A percentile compares a stretch with the other conserved stretches of the same genome.
Conservation (phyloP, 1,140 invertebrate species). For the Brachionus calyciflorus region DNA sequence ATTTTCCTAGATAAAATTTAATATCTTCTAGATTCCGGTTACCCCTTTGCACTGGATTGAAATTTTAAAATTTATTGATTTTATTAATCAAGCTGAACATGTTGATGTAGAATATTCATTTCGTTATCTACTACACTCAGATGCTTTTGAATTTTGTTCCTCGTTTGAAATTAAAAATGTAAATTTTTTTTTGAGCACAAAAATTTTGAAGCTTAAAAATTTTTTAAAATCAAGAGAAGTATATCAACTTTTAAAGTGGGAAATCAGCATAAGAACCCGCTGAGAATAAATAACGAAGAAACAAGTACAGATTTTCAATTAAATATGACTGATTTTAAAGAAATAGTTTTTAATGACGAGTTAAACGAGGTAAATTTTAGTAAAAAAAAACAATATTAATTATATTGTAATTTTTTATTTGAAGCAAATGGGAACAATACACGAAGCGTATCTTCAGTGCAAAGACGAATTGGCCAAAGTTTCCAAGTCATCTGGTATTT, state of each 20-base stretch:
- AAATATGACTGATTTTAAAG: slow-evolving; percentile 24
- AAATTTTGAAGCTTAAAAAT: background rate
- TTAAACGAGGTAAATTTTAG: slow-evolving; percentile 8
- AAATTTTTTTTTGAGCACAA: background rate
- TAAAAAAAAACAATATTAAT: background rate
- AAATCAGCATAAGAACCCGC: background rate
- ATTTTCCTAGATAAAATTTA: too few species aligned
- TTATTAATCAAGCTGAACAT: slow-evolving; percentile 32
- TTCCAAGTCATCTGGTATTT: background rate
- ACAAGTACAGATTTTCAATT: background rate
- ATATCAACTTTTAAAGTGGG: slow-evolving; percentile 14
- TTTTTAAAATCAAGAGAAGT: background rate
- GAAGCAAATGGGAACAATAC: slow-evolving; percentile 45
- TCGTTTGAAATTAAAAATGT: slow-evolving; percentile 40
- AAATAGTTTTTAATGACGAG: slow-evolving; percentile 38
- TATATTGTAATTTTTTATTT: background rate
- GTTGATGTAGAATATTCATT: slow-evolving; percentile 39
- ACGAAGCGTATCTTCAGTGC: slow-evolving; percentile 41
- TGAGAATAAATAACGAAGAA: background rate
- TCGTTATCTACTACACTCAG: slow-evolving; percentile 15
- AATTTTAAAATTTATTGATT: slow-evolving; percentile 45
- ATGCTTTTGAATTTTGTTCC: slow-evolving; percentile 40
- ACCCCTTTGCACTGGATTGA: slow-evolving; percentile 8
- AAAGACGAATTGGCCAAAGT: slow-evolving; percentile 31
- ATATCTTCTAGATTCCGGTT: slow-evolving; percentile 18